These are phyloP conservation scores for Portunus trituberculatus DNA, from an alignment of 1,140 invertebrate species.

Conservation along the genomic window DNA sequence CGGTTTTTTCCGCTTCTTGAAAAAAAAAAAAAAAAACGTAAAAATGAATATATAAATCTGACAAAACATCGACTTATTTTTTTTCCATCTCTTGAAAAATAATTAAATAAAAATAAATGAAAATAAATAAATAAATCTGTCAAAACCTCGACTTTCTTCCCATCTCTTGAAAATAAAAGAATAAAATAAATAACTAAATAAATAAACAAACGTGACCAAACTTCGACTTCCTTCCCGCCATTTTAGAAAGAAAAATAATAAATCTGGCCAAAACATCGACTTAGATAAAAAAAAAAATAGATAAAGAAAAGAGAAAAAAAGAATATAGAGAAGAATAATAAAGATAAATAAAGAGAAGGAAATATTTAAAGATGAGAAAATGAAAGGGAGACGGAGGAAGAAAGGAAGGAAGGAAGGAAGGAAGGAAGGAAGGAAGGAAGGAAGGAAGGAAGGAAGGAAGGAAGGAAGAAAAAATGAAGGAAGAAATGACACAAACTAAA, in stretches of 20 bases:
- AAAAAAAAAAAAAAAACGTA: too few species aligned
- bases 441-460: neutral
- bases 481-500: neutral
- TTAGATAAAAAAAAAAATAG: neutral
- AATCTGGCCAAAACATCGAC: too few species aligned
- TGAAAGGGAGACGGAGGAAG: too few species aligned
- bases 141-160: too few species aligned
- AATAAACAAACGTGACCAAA: neutral
- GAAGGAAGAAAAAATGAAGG: neutral
- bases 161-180: too few species aligned
- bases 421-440: neutral
- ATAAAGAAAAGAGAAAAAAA: neutral
- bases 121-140: neutral
- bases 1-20: too few species aligned
- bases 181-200: neutral
- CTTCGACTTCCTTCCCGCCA: too few species aligned
- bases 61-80: too few species aligned
- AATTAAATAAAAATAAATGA: neutral
- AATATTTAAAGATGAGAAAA: neutral
- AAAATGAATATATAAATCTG: too few species aligned
- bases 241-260: too few species aligned
- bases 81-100: too few species aligned
- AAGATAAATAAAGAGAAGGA: neutral
- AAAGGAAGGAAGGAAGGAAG: neutral
- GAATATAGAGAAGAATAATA: neutral